Evolutionary conservation across 2,113 vertebrate species (phyloP).

Genomic region (Syrmaticus mikado): DNA sequence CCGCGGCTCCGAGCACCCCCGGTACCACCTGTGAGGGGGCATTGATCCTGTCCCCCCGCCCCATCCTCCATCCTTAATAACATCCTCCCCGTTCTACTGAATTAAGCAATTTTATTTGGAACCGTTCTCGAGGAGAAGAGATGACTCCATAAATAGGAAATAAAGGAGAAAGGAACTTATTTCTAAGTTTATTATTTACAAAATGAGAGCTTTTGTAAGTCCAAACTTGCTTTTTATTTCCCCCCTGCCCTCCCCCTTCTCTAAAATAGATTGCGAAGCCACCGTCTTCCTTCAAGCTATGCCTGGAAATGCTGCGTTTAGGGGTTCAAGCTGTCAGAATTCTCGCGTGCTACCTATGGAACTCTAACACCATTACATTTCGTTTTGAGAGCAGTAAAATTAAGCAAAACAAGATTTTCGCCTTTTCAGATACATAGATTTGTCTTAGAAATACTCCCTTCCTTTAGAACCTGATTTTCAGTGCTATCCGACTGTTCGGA

Average conservation of each 20-base stretch:
- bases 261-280: neutral
- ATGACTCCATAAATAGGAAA: neutral
- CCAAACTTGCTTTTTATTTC: neutral
- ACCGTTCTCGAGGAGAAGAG: neutral
- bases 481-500: neutral
- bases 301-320: neutral
- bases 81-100: neutral
- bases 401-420: neutral
- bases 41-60: too few species aligned
- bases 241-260: too few species aligned
- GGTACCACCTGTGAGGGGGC: too few species aligned
- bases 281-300: neutral
- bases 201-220: neutral
- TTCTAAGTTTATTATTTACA: neutral
- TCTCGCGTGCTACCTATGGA: neutral
- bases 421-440: rapidly evolving
- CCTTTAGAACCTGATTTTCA: neutral
- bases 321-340: neutral
- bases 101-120: neutral
- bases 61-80: neutral
- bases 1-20: too few species aligned
- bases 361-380: neutral
- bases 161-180: neutral
- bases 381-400: rapidly evolving
- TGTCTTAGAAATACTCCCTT: rapidly evolving